Evolutionary conservation across 2,797 vertebrate genomes (phyloP).

Genomic region (Pseudocheirus occidentalis): DNA sequence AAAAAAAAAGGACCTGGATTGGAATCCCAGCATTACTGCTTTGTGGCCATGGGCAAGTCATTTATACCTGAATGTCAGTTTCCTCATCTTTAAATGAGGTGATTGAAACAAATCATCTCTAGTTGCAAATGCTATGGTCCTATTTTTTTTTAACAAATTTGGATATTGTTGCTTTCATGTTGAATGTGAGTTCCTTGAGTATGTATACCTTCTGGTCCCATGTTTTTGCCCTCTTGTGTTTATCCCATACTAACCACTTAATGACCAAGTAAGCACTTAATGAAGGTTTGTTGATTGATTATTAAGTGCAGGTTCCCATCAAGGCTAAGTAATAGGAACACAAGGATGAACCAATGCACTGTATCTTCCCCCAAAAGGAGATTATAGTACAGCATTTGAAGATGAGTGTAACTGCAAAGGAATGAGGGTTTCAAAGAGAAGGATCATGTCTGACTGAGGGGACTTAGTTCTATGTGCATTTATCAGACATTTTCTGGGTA

Average conservation of each 20-base stretch:
- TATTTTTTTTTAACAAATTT: not conserved
- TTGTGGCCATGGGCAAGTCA: not conserved
- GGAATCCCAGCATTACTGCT: not conserved
- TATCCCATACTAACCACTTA: not conserved
- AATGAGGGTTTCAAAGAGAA: not conserved
- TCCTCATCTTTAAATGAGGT: not conserved
- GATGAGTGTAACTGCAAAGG: not conserved
- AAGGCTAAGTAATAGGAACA: not conserved
- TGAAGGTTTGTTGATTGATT: not conserved
- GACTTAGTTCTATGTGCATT: not conserved
- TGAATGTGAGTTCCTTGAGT: not conserved
- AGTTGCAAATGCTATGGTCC: not conserved
- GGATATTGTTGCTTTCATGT: not conserved
- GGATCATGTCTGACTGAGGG: not conserved
- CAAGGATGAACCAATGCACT: not conserved
- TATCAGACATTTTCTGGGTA: not conserved
- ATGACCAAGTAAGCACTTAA: not conserved
- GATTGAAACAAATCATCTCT: not conserved
- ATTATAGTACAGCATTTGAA: not conserved
- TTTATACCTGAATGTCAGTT: not conserved
- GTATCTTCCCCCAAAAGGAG: not conserved
- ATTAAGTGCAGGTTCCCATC: not conserved
- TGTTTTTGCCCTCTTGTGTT: not conserved
- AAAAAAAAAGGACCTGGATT: too few relatives aligned
- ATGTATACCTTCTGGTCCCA: not conserved